Conservation (phyloP, 2,888 invertebrate genomes). For the Prenolepis imparis region DNA sequence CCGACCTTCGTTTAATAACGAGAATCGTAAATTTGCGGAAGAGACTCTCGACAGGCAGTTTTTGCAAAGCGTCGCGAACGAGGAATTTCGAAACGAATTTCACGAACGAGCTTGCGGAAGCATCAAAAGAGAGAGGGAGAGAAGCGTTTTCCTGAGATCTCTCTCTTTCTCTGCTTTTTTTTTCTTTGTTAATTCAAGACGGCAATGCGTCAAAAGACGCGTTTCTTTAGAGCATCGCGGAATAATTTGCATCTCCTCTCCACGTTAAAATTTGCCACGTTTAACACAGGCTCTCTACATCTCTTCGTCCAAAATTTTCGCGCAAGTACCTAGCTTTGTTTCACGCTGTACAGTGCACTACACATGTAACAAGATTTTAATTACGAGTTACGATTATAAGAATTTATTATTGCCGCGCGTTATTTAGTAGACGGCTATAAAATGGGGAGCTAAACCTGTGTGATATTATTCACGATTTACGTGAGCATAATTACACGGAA, state of each 20-base stretch:
- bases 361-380: constrained; percentile 46
- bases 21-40: constrained; percentile 77
- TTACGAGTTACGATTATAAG: constrained; percentile 46
- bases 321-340: neutral
- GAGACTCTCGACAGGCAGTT: constrained; percentile 3
- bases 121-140: neutral
- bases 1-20: constrained; percentile 76
- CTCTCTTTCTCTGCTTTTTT: neutral
- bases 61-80: constrained; percentile 5
- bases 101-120: constrained; percentile 2
- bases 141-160: constrained; percentile 3
- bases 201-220: neutral
- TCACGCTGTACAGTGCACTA: neutral
- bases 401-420: constrained; percentile 43
- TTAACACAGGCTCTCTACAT: constrained; percentile 16
- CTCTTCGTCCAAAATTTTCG: constrained; percentile 19
- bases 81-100: constrained; percentile 17
- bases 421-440: constrained; percentile 20
- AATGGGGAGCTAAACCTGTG: constrained; percentile 11
- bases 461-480: constrained; percentile 43
- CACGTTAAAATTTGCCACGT: neutral
- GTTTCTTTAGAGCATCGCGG: neutral
- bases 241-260: constrained; percentile 12
- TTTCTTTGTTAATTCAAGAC: constrained; percentile 8
- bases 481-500: constrained; percentile 32